phyloP scores from a whole-genome alignment of 2,797 vertebrate species.

The Acropternis orthonyx region DNA sequence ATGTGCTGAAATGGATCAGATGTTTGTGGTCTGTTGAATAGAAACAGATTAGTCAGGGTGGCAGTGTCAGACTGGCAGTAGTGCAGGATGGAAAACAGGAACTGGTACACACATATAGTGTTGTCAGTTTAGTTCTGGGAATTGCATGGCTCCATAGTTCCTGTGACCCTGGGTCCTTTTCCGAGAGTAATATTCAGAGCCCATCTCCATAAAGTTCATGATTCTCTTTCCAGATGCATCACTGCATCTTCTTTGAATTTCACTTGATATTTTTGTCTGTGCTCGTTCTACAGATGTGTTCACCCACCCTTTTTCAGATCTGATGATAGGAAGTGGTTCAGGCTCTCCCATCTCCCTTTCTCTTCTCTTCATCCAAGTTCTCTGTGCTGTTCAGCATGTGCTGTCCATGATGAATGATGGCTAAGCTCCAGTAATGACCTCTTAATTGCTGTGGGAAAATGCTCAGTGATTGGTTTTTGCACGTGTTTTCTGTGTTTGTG shows the following conservation, averaged over 20 bases:
- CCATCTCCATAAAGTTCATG: background rate
- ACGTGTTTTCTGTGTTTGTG: background rate
- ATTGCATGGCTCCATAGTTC: fast-evolving
- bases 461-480: background rate
- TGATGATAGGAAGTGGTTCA: background rate
- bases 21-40: background rate
- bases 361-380: background rate
- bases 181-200: background rate
- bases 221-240: background rate
- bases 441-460: background rate
- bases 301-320: background rate
- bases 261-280: background rate
- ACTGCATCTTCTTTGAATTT: background rate
- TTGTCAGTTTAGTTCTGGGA: background rate
- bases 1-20: background rate
- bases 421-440: background rate
- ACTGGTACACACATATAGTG: fast-evolving
- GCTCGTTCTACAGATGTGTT: background rate
- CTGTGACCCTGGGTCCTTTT: background rate
- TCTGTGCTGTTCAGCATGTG: background rate
- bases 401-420: background rate
- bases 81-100: background rate
- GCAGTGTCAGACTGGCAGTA: background rate
- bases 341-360: background rate
- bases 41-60: background rate